Percentiles rank a stretch among this genome's conserved stretches.
These are phyloP conservation scores for Hipparchia semele DNA, from an alignment of 2,888 invertebrate species.

Conservation along the genomic window DNA sequence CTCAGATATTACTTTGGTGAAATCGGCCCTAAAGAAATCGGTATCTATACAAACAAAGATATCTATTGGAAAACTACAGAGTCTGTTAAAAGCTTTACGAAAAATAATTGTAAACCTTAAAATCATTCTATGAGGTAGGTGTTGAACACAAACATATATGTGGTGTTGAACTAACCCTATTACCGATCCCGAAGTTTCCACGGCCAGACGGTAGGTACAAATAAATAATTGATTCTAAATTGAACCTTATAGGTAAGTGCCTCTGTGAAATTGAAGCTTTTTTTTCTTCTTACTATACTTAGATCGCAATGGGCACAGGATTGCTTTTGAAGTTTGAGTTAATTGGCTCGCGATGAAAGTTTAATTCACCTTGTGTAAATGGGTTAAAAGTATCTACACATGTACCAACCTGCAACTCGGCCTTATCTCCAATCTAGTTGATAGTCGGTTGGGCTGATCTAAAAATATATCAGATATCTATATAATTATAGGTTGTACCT, in stretches of 20 bases:
- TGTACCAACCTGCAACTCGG: background rate
- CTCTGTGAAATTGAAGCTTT: slow-evolving; percentile 44
- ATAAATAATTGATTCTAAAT: slow-evolving; percentile 41
- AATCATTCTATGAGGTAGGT: no score
- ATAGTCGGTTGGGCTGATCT: no score
- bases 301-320: slow-evolving; percentile 42
- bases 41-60: no score
- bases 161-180: slow-evolving; percentile 12
- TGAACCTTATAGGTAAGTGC: slow-evolving; percentile 47
- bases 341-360: slow-evolving; percentile 49
- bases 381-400: slow-evolving; percentile 45
- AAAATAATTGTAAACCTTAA: no score
- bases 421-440: background rate
- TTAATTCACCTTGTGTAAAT: slow-evolving; percentile 51
- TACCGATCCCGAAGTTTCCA: slow-evolving; percentile 55
- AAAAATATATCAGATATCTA: background rate
- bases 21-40: no score
- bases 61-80: no score
- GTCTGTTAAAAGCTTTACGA: no score
- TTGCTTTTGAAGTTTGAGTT: slow-evolving; percentile 52
- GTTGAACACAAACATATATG: no score
- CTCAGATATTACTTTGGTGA: no score
- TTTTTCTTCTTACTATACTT: slow-evolving; percentile 43
- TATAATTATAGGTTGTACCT: no score
- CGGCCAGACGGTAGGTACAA: slow-evolving; percentile 25